These are phyloP conservation scores for Anagrus nilaparvatae DNA, from an alignment of 1,140 invertebrate species.

Conservation along the genomic window DNA sequence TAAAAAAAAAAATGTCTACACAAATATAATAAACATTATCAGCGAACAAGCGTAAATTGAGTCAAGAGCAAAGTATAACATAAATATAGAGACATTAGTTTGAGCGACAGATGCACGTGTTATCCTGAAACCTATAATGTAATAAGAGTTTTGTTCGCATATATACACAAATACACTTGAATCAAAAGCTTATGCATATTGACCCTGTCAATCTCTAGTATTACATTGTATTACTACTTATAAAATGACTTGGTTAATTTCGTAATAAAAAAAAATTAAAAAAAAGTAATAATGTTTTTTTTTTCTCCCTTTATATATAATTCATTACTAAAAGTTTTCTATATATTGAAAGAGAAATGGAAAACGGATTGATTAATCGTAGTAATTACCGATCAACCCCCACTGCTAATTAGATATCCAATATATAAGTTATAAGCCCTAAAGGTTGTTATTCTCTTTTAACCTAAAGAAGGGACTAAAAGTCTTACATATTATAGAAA, in stretches of 20 bases:
- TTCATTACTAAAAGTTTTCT: no score
- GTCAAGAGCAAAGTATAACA: slow-evolving; percentile 10
- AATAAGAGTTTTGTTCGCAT: slow-evolving; percentile 32
- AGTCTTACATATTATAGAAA: no score
- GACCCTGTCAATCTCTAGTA: slow-evolving; percentile 34
- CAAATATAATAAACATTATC: no score
- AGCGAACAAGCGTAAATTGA: slow-evolving; percentile 19
- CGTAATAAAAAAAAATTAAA: no score
- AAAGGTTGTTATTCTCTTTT: no score
- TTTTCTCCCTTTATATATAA: slow-evolving; percentile 5
- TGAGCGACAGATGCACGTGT: slow-evolving; percentile 17
- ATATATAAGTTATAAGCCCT: slow-evolving; percentile 32
- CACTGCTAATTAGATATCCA: slow-evolving; percentile 46
- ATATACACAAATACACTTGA: no score
- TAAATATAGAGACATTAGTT: slow-evolving; percentile 10
- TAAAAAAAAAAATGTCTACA: no score
- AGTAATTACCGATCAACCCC: slow-evolving; percentile 45
- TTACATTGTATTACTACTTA: no score
- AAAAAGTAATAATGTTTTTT: background rate
- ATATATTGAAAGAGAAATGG: slow-evolving; percentile 40
- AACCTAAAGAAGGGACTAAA: no score
- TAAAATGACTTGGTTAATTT: no score
- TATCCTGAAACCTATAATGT: slow-evolving; percentile 22
- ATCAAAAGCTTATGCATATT: slow-evolving; percentile 33
- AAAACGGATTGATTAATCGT: slow-evolving; percentile 48